Evolutionary conservation across 2,113 vertebrate genomes (phyloP).

Genomic region (Oncorhynchus masou): DNA sequence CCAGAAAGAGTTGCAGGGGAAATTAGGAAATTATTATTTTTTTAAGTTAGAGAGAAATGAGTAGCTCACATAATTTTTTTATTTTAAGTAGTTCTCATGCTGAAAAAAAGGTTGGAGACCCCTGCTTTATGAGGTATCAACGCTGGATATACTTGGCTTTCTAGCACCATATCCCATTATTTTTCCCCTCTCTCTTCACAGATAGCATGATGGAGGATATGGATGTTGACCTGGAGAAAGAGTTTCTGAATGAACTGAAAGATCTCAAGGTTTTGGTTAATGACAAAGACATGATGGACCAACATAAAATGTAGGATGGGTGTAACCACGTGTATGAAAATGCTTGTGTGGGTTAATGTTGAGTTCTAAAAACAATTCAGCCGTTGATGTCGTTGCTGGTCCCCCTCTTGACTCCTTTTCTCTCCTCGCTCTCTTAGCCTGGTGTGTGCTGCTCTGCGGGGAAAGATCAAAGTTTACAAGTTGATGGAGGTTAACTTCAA

Average conservation of each 20-base stretch:
- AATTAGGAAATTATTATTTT: too few relatives aligned
- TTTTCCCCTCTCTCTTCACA: slow-evolving; percentile 41
- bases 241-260: slow-evolving; percentile 91
- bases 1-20: too few relatives aligned
- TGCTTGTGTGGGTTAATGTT: neutral
- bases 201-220: slow-evolving; percentile 88
- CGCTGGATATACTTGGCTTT: too few relatives aligned
- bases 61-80: too few relatives aligned
- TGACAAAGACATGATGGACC: slow-evolving; percentile 90
- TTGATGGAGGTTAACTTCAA: slow-evolving; percentile 94
- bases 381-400: neutral
- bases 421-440: slow-evolving; percentile 66
- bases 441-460: slow-evolving; percentile 85
- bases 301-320: slow-evolving; percentile 83
- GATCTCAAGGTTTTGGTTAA: slow-evolving; percentile 88
- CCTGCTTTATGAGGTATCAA: too few relatives aligned
- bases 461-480: slow-evolving; percentile 81
- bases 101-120: too few relatives aligned
- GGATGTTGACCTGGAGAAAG: slow-evolving; percentile 89
- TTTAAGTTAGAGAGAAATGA: too few relatives aligned
- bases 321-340: neutral
- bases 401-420: neutral
- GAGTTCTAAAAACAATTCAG: neutral
- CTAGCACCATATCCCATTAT: neutral
- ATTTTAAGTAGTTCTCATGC: too few relatives aligned